Evolutionary conservation across 2,113 vertebrate genomes (phyloP).

Genomic region (Suncus etruscus): DNA sequence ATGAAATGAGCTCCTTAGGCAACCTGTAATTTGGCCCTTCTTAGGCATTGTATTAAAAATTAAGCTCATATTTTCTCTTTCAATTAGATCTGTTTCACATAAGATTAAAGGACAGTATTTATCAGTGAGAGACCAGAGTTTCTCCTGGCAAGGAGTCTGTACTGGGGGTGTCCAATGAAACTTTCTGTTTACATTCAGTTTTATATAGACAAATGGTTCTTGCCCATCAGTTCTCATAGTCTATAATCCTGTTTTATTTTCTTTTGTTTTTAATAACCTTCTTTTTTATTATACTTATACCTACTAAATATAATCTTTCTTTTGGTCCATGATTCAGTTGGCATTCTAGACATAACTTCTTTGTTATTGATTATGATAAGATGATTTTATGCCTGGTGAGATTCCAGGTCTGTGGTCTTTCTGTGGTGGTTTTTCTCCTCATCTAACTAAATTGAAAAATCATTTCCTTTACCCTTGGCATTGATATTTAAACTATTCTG

Average conservation of each 20-base stretch:
- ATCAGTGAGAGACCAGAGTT: background rate
- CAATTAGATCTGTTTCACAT: background rate
- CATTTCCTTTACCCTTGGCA: background rate
- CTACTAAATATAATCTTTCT: background rate
- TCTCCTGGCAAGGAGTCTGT: background rate
- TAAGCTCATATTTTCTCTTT: constrained; percentile 19
- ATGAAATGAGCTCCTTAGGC: background rate
- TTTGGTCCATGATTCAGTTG: background rate
- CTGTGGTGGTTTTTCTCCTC: background rate
- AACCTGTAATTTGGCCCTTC: background rate
- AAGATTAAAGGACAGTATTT: background rate
- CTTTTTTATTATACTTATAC: background rate
- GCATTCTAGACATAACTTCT: background rate
- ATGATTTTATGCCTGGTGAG: background rate
- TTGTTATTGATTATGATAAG: background rate
- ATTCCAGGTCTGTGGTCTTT: background rate
- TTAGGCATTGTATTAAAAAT: background rate
- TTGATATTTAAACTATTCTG: background rate
- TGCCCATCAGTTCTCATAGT: background rate
- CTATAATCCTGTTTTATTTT: background rate
- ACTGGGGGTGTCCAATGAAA: background rate
- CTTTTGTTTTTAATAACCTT: background rate
- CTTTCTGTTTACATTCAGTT: background rate
- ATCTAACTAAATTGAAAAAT: background rate
- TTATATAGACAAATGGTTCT: background rate